These are phyloP conservation scores for Athetis lepigone DNA, from an alignment of 2,888 invertebrate genomes.

Conservation along the genomic window DNA sequence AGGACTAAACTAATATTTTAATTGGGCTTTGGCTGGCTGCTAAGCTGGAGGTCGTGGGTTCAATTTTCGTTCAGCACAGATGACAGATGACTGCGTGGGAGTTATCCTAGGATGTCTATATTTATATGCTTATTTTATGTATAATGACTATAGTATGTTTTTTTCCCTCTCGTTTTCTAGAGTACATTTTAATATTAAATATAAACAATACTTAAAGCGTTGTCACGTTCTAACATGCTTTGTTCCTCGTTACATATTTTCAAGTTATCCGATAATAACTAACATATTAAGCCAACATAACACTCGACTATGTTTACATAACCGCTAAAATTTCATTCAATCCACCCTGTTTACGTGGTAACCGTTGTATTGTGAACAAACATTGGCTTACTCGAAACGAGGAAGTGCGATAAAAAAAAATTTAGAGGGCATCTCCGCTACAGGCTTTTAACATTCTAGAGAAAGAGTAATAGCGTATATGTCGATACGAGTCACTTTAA, in stretches of 20 bases:
- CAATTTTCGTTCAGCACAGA: too few relatives aligned
- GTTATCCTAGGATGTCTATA: too few relatives aligned
- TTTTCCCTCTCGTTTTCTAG: too few relatives aligned
- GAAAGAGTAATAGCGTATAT: constrained; percentile 57
- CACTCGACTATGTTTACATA: constrained; percentile 17
- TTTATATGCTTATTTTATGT: too few relatives aligned
- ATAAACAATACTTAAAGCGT: background rate
- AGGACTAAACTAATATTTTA: background rate
- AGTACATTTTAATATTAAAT: too few relatives aligned
- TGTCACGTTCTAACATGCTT: background rate
- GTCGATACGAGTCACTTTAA: constrained; percentile 59
- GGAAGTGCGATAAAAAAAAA: constrained; percentile 62
- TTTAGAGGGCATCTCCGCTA: constrained; percentile 61
- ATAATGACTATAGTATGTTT: too few relatives aligned
- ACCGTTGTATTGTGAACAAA: constrained; percentile 56
- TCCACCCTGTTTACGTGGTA: constrained; percentile 42
- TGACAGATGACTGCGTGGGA: too few relatives aligned
- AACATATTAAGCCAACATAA: constrained; percentile 20
- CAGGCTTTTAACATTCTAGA: constrained; percentile 70
- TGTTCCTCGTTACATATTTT: background rate
- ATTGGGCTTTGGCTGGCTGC: too few relatives aligned
- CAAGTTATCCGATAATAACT: constrained; percentile 21
- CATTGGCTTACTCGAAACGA: constrained; percentile 58
- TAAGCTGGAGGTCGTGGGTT: too few relatives aligned
- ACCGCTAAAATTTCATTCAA: constrained; percentile 35